Evolutionary conservation across 2,888 invertebrate genomes (phyloP).

Genomic region (Nomada hirtipes): DNA sequence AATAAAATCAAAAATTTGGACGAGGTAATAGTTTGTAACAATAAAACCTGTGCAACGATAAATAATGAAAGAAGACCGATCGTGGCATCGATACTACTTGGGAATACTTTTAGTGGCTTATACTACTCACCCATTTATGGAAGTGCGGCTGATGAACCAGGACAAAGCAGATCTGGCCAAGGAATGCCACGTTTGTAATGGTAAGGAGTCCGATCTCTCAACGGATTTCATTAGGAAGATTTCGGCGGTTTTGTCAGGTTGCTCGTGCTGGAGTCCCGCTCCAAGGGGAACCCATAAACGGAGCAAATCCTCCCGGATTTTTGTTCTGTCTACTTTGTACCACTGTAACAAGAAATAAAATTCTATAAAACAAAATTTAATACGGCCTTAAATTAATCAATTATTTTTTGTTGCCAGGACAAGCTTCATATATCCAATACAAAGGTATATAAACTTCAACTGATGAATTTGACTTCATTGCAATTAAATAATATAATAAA

Average conservation of each 20-base stretch:
- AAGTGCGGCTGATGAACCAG: slow-evolving; percentile 97
- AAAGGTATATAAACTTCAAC: no score
- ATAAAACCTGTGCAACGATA: not conserved
- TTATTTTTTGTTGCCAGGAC: not conserved
- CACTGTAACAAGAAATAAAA: slow-evolving; percentile 85
- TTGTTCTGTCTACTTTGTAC: slow-evolving; percentile 88
- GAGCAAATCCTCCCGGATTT: slow-evolving; percentile 86
- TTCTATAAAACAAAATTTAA: not conserved
- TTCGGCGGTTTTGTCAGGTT: slow-evolving; percentile 89
- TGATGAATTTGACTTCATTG: no score
- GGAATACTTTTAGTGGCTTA: not conserved
- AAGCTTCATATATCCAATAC: no score
- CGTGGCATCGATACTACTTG: not conserved
- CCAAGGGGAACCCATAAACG: slow-evolving; percentile 88
- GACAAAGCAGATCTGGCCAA: slow-evolving; percentile 93
- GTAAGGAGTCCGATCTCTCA: slow-evolving; percentile 93
- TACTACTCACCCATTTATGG: slow-evolving; percentile 94
- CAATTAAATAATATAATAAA: no score
- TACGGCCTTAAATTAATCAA: not conserved
- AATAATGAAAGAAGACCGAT: not conserved
- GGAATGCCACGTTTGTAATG: slow-evolving; percentile 96
- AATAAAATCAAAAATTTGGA: no score
- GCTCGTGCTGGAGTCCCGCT: slow-evolving; percentile 81
- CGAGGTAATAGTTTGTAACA: not conserved
- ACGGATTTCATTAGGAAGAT: slow-evolving; percentile 90